Base-by-base conservation (phyloP, 2,113 vertebrate species). In the Procavia capensis region DNA sequence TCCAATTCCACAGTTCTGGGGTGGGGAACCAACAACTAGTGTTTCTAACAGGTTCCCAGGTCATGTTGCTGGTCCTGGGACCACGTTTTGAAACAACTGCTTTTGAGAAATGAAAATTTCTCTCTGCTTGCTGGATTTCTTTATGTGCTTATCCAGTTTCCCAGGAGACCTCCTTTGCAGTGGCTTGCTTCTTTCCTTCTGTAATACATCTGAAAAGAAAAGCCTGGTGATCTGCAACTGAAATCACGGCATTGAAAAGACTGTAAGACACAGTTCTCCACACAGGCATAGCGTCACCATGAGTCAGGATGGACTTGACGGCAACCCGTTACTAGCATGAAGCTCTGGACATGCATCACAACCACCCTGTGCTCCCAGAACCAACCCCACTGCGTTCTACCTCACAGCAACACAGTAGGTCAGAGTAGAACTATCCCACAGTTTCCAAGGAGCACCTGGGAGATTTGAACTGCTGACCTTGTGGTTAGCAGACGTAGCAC, bases 31-130 rank as follows among this genome's bases (percentile, higher is more conserved):
- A 72, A 72, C 20, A 59, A 57, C 79, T 31, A 91, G 19, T 24
- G 43, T 93, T 36, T 86, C 34, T 68, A 57, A 93, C 57, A 90
- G 72, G 36, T 83, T 96, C 29, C 70, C 81, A 50, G 43, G 25
- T 64, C 22, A 63, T 79, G 5, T 61, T 78, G 24, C 34, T 81
- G 27, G 11, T 89, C 25, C 17, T 19, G 10, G 6, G 14, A 80
- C 41, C 41, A 64, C 20, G 5, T 34, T 45, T 85, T 82, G 68
- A 85, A 92, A 41, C 34, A n/a, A n/a, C 22, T 78, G 19, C 57
- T 81, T n/a, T 81, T 36, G 17, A 93, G 50, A 93, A 87, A 88
- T 4, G 17, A 24, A 88, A 85, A 76, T 7, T 27, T 25, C 47
- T 39, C 22, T 70, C 14, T 79, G 19, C 19, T 75, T 94, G 57